Evolutionary conservation across 2,113 vertebrate species (phyloP).

Genomic region (Callocephalon fimbriatum): DNA sequence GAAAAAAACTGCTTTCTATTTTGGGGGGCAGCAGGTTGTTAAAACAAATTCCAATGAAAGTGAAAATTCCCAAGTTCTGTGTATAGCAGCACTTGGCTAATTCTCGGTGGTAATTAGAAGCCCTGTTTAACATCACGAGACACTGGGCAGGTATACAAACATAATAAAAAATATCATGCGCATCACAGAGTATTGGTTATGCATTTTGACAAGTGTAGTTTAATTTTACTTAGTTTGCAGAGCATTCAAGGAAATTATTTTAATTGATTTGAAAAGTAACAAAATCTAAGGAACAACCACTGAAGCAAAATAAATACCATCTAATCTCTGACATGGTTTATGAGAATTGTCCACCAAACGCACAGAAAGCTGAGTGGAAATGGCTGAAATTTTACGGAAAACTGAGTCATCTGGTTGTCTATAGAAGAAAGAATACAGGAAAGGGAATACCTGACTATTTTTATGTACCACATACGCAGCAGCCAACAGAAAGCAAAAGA

Average conservation of each 20-base stretch:
- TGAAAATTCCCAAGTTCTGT: neutral
- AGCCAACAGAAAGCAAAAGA: neutral
- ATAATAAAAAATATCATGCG: neutral
- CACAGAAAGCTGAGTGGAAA: neutral
- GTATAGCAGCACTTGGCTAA: neutral
- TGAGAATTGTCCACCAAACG: neutral
- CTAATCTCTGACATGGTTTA: neutral
- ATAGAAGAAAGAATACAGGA: neutral
- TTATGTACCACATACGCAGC: neutral
- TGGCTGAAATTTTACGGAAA: neutral
- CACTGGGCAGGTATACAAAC: neutral
- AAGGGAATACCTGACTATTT: neutral
- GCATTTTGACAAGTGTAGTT: slow-evolving; percentile 7
- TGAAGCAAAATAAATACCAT: slow-evolving; percentile 13
- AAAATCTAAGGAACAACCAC: neutral
- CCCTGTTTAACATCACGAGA: slow-evolving; percentile 8
- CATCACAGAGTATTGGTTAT: neutral
- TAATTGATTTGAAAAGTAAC: neutral
- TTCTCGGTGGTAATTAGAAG: neutral
- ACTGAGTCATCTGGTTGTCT: neutral
- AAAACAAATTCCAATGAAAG: neutral
- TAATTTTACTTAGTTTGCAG: neutral
- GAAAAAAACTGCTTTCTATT: neutral
- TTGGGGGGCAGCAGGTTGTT: neutral
- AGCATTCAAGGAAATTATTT: neutral